Evolutionary conservation across 2,113 vertebrate species (phyloP), one percentile per base, ranked within the genome.

Genomic region (Columbina picui): DNA sequence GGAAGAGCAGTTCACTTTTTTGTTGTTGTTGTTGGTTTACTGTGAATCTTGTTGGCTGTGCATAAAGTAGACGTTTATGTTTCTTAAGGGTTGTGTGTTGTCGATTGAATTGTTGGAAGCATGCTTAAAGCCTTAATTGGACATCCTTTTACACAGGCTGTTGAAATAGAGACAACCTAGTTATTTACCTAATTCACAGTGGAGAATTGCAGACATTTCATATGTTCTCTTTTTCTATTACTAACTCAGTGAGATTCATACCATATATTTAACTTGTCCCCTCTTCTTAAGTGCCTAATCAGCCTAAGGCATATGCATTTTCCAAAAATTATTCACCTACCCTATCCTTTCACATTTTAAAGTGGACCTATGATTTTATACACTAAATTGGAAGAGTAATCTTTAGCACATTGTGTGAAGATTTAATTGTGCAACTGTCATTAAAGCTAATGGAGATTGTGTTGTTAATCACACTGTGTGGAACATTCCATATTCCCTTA

Each of bases 361-460:
- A 84, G 6, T 76, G 30, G 74, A 68, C 32, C 50, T 55, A 55
- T 63, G 92, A 43, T 25, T 79, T 83, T 57, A 83, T 67, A 26
- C 65, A 55, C 23, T 94, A 79, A 87, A 91, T 45, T 53, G 70
- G 52, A 93, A 95, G 81, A 61, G 23, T 57, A 83, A 79, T 87
- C 93, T 87, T 86, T 83, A 82, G 26, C 57, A 83, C 1, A 7
- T 36, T 79, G 21, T 1, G 3, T 69, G 71, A 87, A 86, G 77
- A 96, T 65, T 91, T 89, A 94, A 92, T 79, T 79, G 36, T 73
- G 52, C 29, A 90, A 36, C 7, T 32, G 80, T 96, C 87, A 57
- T 97, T 93, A 97, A 73, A 89, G 45, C n/a, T 96, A 94, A 95
- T 80, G 75, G 88, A 83, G 45, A 75, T 41, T 79, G 56, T 84